Base-by-base conservation (phyloP, 2,797 vertebrate genomes). In the Darevskia nairensis region DNA sequence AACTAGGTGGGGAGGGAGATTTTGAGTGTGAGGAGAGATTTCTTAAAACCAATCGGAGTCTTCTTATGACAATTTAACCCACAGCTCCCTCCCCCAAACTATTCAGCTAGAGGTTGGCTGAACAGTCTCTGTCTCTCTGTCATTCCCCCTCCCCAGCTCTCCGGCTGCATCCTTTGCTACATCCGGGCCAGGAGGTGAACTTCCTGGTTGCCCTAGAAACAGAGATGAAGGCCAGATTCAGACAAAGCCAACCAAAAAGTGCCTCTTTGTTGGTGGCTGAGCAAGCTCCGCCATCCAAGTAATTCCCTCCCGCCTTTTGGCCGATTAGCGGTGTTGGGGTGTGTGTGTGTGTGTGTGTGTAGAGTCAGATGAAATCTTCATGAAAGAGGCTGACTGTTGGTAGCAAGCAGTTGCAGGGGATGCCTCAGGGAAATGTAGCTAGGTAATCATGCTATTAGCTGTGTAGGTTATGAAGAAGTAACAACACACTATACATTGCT, bases 141-240 rank as follows among this genome's bases (percentile, higher is more conserved):
- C 75, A 59, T 75, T 75, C 78, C 76, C 86, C 55, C 64, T 80
- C 77, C 85, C 64, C 50, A 29, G 13, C 23, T 66, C 50, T 74
- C 82, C 0, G 64, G 77, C 88, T 87, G 86, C 89, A 83, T 90
- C n/a, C 1, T 32, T 77, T 85, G 87, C 85, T 90, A 86, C 81
- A 71, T 91, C 90, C 79, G 1, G 88, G 93, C 85, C 89, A 83
- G 88, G 86, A 64, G 4, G 0, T 86, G 90, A 93, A 91, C 91
- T 81, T 92, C 89, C 92, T 75, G 1, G 91, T 89, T 95, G 90
- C 92, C 89, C 89, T 91, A 93, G 92, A 94, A 95, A 94, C 93
- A 61, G 77, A 71, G 89, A 89, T 88, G 94, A 94, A 92, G 94
- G 92, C 90, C 92, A 82, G 11, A 32, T 94, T 93, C 90, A 85